Evolutionary conservation across 2,888 invertebrate species (phyloP), one percentile per base, ranked within the genome.

Genomic region (Thysanoteuthis rhombus): DNA sequence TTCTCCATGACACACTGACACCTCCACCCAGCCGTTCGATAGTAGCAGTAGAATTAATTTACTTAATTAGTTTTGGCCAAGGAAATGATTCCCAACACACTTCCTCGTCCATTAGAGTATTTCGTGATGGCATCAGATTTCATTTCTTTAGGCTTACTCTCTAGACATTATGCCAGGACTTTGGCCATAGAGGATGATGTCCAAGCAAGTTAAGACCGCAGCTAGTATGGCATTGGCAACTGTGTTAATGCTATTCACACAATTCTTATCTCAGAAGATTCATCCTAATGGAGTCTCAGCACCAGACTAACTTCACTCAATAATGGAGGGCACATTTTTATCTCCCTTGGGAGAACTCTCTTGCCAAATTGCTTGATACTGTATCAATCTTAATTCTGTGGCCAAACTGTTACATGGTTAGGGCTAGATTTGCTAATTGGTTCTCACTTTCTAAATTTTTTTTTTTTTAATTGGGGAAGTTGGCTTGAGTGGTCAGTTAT

Each of bases 51-150:
- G 75, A 75, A 75, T 75, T 75, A 75, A 75, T 75, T 75, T 75
- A 75, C 32, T 75, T n/a, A 75, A 75, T 75, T 75, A 75, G 75
- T 75, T 75, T 75, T 10, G 75, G 75, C 75, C 75, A 75, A 75
- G 75, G 75, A 75, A 75, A 75, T 75, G 12, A 75, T n/a, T n/a
- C 75, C 75, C 75, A n/a, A 12, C 75, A 8, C 75, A 75, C 75
- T n/a, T 75, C 75, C 75, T 75, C n/a, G n/a, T n/a, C 75, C 75
- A 75, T 75, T 75, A 75, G 75, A n/a, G 75, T 75, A 75, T 75
- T 75, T 75, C 75, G 75, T 75, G 75, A 75, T 75, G 10, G n/a
- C n/a, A 75, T 75, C 75, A 75, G 75, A 75, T 75, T 75, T 75
- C 75, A 25, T 52, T 52, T 52, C 52, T 52, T 52, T 52, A 4